phyloP scores from a whole-genome alignment of 2,113 vertebrate genomes.

The Muscicapa adusta region DNA sequence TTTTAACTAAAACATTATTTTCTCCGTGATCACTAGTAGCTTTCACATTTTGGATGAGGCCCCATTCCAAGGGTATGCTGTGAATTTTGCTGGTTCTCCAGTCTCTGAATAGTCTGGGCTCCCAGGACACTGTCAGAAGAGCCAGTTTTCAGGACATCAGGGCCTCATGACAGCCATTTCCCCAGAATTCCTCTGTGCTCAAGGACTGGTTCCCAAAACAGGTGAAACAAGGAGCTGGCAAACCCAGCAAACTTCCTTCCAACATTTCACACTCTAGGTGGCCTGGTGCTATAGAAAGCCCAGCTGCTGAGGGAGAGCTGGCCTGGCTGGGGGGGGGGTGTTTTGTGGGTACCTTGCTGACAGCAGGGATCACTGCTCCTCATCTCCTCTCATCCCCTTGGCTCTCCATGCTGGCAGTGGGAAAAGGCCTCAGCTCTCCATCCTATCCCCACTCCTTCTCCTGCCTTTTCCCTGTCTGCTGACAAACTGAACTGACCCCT shows the following conservation, averaged over 20 bases:
- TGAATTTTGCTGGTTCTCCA: neutral
- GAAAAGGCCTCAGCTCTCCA: neutral
- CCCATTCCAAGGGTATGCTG: neutral
- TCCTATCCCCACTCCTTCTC: neutral
- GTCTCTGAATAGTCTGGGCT: neutral
- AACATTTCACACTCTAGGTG: neutral
- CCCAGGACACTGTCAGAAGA: neutral
- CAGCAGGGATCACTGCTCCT: neutral
- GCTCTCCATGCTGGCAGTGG: neutral
- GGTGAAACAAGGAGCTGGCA: neutral
- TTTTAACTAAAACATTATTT: neutral
- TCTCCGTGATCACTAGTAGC: neutral
- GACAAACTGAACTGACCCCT: neutral
- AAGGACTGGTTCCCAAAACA: neutral
- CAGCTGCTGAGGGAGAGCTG: neutral
- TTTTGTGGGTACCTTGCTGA: neutral
- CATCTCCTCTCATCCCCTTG: neutral
- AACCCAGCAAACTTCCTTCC: neutral
- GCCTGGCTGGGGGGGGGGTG: neutral
- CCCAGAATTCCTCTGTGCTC: neutral
- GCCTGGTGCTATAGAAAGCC: neutral
- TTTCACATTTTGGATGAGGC: neutral
- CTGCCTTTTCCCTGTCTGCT: neutral
- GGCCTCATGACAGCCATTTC: neutral
- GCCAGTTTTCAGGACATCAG: neutral